These are phyloP conservation scores for Pristionchus entomophagus DNA, from an alignment of 2,888 invertebrate genomes.

Conservation along the genomic window DNA sequence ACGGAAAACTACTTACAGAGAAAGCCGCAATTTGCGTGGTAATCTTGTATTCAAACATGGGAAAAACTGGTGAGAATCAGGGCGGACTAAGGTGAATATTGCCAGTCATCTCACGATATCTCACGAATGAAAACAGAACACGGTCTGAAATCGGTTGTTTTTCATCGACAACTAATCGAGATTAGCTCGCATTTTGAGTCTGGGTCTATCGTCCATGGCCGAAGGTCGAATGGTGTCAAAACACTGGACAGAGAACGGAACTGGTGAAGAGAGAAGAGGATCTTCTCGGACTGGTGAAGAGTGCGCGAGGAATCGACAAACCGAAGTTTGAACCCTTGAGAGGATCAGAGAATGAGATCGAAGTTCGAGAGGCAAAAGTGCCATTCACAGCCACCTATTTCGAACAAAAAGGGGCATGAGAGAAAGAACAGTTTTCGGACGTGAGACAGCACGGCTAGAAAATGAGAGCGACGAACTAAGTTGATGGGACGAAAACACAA, in stretches of 20 bases:
- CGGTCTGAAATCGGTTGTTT: not conserved
- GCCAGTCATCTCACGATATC: not conserved
- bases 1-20: not conserved
- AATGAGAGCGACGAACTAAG: no score
- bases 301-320: no score
- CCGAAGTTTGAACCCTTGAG: no score
- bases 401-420: no score
- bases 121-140: not conserved
- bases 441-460: no score
- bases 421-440: no score
- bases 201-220: no score
- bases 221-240: not conserved
- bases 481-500: no score
- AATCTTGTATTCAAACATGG: not conserved
- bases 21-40: not conserved
- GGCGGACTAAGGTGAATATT: not conserved
- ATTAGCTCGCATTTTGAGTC: constrained; percentile 1
- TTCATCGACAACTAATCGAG: not conserved
- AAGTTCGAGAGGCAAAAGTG: no score
- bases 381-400: no score
- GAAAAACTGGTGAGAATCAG: not conserved
- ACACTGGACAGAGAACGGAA: not conserved
- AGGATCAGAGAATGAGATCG: no score
- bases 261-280: not conserved
- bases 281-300: no score